Base-by-base conservation (phyloP, 2,113 vertebrate species). In the Phalacrocorax pelagicus region DNA sequence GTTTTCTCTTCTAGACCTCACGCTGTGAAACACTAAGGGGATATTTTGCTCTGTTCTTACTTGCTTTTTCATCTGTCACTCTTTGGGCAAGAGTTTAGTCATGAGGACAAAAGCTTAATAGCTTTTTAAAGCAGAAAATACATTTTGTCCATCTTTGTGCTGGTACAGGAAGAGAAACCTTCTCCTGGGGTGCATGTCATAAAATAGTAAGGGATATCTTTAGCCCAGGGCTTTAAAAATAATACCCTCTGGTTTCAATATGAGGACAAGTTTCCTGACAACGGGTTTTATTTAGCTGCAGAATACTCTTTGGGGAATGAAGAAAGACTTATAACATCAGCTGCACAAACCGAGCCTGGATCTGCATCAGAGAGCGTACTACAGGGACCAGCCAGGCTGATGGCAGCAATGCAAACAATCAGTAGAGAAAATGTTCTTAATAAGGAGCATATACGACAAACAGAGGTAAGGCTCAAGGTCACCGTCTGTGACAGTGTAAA, bases 221-320 rank as follows among this genome's bases (percentile, higher is more conserved):
- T 83, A 95, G 78, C 78, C 46, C 47, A 62, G 81, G 30, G 42
- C 62, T 94, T 94, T 79, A 95, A 90, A 94, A 95, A 92, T 92
- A 95, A 93, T 81, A 77, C 52, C 66, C 70, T 73, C 91, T 22
- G 23, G 54, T 92, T 94, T 96, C 89, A 95, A 40, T 90, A 92
- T 55, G 54, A 97, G 71, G 51, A 96, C 81, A 93, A 55, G n/a
- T 90, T 94, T 95, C 63, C 88, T 94, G 86, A 92, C 74, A 46
- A 62, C 5, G 22, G 55, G 59, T 88, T 96, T 96, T 91, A 97
- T 94, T 94, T 96, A 95, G 92, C 87, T 90, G 82, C 81, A 95
- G 82, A 93, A 82, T 70, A 86, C 51, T 55, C 96, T 73, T 16
- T 63, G 71, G 90, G 81, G 78, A 96, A 91, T 62, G 75, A 93